Conservation (phyloP, 2,113 vertebrate species). For the Naja naja region DNA sequence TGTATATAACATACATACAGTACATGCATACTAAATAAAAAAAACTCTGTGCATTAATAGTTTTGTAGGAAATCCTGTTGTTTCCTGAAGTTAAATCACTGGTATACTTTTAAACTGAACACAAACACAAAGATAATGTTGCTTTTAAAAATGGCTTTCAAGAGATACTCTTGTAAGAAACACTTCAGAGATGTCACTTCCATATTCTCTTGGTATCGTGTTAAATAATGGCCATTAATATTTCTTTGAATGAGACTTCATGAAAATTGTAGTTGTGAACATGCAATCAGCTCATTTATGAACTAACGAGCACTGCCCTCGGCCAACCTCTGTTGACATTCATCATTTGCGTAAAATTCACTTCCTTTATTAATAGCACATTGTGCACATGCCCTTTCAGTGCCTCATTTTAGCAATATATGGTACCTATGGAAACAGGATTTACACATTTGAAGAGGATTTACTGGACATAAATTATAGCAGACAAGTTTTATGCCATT, state of each 20-base stretch:
- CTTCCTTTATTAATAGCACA: conserved; percentile 5
- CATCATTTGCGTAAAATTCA: conserved; percentile 27
- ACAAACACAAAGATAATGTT: fast-evolving
- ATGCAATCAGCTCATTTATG: conserved; percentile 47
- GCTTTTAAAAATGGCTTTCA: background rate
- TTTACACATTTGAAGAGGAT: background rate
- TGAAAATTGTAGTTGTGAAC: conserved; percentile 51
- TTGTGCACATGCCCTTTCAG: background rate
- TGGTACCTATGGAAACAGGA: background rate
- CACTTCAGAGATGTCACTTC: background rate
- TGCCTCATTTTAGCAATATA: conserved; percentile 19
- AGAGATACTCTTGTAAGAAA: conserved; percentile 11
- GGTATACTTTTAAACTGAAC: background rate
- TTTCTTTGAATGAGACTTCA: conserved; percentile 40
- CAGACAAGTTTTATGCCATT: background rate
- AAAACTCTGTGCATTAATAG: background rate
- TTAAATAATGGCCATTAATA: conserved; percentile 50
- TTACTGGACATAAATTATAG: background rate
- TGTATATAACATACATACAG: background rate
- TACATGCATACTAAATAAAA: background rate
- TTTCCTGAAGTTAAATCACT: background rate
- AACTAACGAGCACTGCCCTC: conserved; percentile 32
- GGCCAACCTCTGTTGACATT: conserved; percentile 27
- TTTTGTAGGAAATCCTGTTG: background rate
- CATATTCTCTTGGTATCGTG: conserved; percentile 6